Percentiles rank a stretch among this genome's conserved stretches.
These are phyloP conservation scores for Diogma glabrata DNA, from an alignment of 2,888 invertebrate species.

Conservation along the genomic window DNA sequence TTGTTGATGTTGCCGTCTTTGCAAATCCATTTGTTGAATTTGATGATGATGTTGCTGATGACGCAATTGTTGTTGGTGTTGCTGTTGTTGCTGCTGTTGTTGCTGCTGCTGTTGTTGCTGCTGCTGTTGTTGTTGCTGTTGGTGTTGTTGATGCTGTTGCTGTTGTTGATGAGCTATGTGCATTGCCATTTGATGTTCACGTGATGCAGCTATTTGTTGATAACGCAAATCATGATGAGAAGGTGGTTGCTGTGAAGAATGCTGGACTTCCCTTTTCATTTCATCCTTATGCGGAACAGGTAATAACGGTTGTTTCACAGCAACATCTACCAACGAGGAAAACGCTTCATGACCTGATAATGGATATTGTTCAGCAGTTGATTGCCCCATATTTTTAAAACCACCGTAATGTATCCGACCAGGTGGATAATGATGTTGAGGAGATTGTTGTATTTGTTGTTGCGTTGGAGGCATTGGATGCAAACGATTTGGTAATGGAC, in stretches of 20 bases:
- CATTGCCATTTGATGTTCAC: conserved; percentile 38
- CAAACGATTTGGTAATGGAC: conserved; percentile 39
- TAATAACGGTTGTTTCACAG: conserved; percentile 80
- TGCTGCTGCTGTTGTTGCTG: conserved; percentile 36
- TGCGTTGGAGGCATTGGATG: conserved; percentile 31
- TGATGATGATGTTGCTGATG: conserved; percentile 9
- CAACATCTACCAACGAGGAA: conserved; percentile 78
- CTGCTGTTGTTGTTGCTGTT: conserved; percentile 39
- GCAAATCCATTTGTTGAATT: conserved; percentile 24
- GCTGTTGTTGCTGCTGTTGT: conserved; percentile 25
- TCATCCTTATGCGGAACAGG: conserved; percentile 58
- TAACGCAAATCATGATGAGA: conserved; percentile 34
- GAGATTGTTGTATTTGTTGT: conserved; percentile 14
- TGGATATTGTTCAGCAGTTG: conserved; percentile 1
- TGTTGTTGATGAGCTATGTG: conserved; percentile 37
- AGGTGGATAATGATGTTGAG: conserved; percentile 35
- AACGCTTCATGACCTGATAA: conserved; percentile 67
- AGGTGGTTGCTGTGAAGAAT: conserved; percentile 18
- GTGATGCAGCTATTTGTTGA: conserved; percentile 39
- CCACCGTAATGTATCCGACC: conserved; percentile 29
- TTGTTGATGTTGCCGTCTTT: conserved; percentile 26
- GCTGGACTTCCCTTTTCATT: neutral
- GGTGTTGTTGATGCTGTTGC: conserved; percentile 14
- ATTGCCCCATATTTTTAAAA: conserved; percentile 10
- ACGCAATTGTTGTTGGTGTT: conserved; percentile 18